Conservation (phyloP, 1,140 invertebrate species). For the Drosophila paulistorum region DNA sequence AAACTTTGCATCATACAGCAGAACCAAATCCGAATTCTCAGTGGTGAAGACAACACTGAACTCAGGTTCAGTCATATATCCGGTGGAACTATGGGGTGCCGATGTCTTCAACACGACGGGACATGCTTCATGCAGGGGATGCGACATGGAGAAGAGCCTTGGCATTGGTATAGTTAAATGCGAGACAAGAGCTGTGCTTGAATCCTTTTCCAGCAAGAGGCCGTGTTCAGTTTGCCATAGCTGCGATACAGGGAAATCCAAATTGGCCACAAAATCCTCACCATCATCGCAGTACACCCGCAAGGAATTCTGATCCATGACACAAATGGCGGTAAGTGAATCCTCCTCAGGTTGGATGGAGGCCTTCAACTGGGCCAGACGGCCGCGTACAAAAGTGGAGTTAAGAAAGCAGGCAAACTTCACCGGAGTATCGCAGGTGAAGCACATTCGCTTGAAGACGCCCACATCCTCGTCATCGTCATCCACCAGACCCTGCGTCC, state of each 20-base stretch:
- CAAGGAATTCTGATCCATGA: slow-evolving; percentile 88
- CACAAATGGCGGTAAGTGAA: slow-evolving; percentile 69
- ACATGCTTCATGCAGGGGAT: slow-evolving; percentile 94
- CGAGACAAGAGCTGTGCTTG: slow-evolving; percentile 70
- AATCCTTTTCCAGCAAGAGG: slow-evolving; percentile 89
- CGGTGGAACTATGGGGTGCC: slow-evolving; percentile 57
- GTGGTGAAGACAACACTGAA: slow-evolving; percentile 86
- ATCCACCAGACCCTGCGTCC: slow-evolving; percentile 84
- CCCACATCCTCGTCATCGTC: slow-evolving; percentile 50
- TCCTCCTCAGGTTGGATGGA: slow-evolving; percentile 55
- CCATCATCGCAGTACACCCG: slow-evolving; percentile 91
- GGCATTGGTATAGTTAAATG: slow-evolving; percentile 84
- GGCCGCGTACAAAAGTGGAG: slow-evolving; percentile 88
- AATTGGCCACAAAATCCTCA: slow-evolving; percentile 91
- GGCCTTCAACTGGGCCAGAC: slow-evolving; percentile 57
- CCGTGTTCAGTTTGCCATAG: slow-evolving; percentile 92
- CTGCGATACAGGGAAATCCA: slow-evolving; percentile 92
- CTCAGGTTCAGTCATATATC: slow-evolving; percentile 86
- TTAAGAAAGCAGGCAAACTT: slow-evolving; percentile 90
- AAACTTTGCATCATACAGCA: slow-evolving; percentile 90
- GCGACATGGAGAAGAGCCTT: slow-evolving; percentile 91
- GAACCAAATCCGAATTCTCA: slow-evolving; percentile 86
- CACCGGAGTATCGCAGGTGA: slow-evolving; percentile 91
- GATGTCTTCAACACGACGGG: slow-evolving; percentile 89
- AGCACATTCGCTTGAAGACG: slow-evolving; percentile 86